phyloP scores from a whole-genome alignment of 1,140 invertebrate genomes.

The Dysdera silvatica region DNA sequence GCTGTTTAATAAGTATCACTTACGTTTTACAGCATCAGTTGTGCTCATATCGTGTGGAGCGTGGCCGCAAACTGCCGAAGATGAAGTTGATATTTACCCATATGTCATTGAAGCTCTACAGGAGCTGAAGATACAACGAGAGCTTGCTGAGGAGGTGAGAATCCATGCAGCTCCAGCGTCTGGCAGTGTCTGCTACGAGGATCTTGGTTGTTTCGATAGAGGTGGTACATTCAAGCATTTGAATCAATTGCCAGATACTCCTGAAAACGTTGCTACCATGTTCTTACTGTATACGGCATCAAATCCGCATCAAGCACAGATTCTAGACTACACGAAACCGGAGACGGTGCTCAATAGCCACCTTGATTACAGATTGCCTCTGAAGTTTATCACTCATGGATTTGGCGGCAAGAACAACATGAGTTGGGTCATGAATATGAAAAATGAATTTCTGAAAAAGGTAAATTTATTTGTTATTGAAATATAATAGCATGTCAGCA shows the following conservation, averaged over 20 bases:
- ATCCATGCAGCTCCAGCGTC: not conserved
- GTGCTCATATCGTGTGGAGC: no score
- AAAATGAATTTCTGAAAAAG: constrained; percentile 74
- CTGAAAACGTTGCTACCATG: constrained; percentile 64
- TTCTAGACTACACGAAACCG: constrained; percentile 37
- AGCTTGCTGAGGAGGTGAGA: not conserved
- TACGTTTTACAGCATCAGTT: no score
- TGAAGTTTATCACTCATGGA: constrained; percentile 85
- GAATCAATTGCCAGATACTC: constrained; percentile 63
- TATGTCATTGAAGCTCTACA: not conserved
- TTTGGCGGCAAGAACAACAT: constrained; percentile 82
- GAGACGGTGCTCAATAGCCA: constrained; percentile 1
- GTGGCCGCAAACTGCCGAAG: no score
- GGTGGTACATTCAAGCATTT: constrained; percentile 81
- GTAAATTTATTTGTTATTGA: no score
- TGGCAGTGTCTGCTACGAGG: constrained; percentile 73
- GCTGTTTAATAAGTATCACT: no score
- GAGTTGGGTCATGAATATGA: constrained; percentile 86
- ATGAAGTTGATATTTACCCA: constrained; percentile 13
- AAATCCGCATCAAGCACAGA: constrained; percentile 36
- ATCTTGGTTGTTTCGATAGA: constrained; percentile 85
- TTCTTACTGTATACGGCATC: constrained; percentile 48
- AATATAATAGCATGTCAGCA: no score
- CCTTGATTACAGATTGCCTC: constrained; percentile 1
- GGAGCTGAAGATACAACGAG: not conserved